Conservation (phyloP, 1,140 invertebrate species). For the Octopus sinensis region DNA sequence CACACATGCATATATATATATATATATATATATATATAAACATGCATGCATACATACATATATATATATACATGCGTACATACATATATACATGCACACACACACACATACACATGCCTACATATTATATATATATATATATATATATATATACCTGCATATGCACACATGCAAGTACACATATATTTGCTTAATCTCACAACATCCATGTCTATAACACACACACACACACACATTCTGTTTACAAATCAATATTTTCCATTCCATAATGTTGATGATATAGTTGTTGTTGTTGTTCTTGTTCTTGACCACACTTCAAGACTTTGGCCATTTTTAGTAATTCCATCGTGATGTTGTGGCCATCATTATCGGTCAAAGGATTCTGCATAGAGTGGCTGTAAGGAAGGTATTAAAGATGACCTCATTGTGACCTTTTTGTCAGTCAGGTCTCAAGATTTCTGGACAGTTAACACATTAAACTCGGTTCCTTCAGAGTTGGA, state of each 20-base stretch:
- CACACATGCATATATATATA: background rate
- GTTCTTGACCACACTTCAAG: too few relatives aligned
- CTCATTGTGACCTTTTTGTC: too few relatives aligned
- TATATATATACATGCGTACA: background rate
- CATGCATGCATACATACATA: background rate
- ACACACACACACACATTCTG: too few relatives aligned
- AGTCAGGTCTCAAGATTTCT: background rate
- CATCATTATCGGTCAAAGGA: too few relatives aligned
- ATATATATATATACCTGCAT: background rate
- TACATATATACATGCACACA: background rate
- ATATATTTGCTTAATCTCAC: background rate
- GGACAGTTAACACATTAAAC: background rate
- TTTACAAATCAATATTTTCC: too few relatives aligned
- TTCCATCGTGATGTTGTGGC: too few relatives aligned
- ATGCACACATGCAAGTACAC: background rate
- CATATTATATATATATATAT: background rate
- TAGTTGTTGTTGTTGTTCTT: too few relatives aligned
- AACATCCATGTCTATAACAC: too few relatives aligned
- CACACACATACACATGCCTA: background rate
- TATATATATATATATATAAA: background rate
- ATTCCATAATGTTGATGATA: too few relatives aligned
- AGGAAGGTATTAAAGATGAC: too few relatives aligned
- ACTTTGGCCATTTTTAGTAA: too few relatives aligned
- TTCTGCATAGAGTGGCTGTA: too few relatives aligned
- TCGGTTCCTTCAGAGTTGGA: background rate